Base-by-base conservation (phyloP, 2,888 invertebrate genomes). In the Ectemnius lituratus region DNA sequence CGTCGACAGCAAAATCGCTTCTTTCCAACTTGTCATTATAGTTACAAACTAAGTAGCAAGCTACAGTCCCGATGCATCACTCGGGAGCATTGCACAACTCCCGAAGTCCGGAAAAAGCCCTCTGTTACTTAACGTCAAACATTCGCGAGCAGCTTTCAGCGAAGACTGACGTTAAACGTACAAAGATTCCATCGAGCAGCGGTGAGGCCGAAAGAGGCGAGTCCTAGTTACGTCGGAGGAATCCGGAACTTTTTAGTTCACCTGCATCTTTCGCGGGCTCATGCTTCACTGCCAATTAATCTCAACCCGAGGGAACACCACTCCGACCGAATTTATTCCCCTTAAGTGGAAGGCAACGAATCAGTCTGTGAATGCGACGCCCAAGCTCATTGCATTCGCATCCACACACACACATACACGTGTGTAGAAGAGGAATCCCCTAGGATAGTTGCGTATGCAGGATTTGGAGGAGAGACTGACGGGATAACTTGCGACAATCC, bases 251-350 rank as follows among this genome's bases (percentile, higher is more conserved):
- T 52, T 52, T 16, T 16, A n/a, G 52, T 52, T 37, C 8, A 37
- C 1, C 6, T 52, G 52, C 52, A 16, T 13, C 14, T 52, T 16
- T 52, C 16, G n/a, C 52, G 5, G n/a, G 0, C 52, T 52, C 52
- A 16, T 52, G n/a, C 52, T 16, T 52, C 52, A 52, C 52, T 52
- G 16, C 52, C 52, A 52, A 52, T 52, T 52, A 52, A 52, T 52
- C 16, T 52, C 52, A 16, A 14, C 4, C 52, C 52, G 52, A 14
- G 16, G 52, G 16, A 52, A 16, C 52, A 14, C 8, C 52, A 14
- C 16, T 52, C 52, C 0, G 4, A 2, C 2, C 2, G 52, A 52
- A 52, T 52, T 52, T 52, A 52, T 52, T 52, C 52, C n/a, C 5
- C 14, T 52, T 14, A 52, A 16, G 52, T 16, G 16, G 52, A 14